Evolutionary conservation across 2,113 vertebrate species (phyloP).

Genomic region (Onychostruthus taczanowskii): DNA sequence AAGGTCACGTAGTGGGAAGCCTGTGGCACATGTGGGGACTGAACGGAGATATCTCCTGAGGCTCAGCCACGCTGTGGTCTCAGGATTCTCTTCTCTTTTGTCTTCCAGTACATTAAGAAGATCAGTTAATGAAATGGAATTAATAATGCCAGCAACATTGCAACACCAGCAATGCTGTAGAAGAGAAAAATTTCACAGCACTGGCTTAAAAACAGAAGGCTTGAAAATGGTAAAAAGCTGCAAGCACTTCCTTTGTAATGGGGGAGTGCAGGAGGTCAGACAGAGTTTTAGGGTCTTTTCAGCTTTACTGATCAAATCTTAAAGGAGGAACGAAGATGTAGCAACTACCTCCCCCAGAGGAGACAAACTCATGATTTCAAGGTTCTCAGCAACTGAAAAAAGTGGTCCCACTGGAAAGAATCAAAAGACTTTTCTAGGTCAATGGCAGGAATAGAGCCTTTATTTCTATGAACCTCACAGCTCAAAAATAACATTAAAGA

Average conservation of each 20-base stretch:
- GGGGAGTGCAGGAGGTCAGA: not conserved
- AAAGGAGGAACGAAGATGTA: not conserved
- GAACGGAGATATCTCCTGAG: slow-evolving; percentile 11
- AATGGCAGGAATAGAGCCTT: slow-evolving; percentile 26
- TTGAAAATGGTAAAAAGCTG: not conserved
- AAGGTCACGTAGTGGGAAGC: not conserved
- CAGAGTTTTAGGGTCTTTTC: not conserved
- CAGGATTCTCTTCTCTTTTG: slow-evolving; percentile 20
- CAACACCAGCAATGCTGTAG: slow-evolving; percentile 29
- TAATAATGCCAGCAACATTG: slow-evolving; percentile 56
- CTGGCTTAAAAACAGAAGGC: not conserved
- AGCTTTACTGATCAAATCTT: not conserved
- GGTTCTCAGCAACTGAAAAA: not conserved
- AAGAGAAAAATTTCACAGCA: not conserved
- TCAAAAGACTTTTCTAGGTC: slow-evolving; percentile 56
- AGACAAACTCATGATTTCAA: not conserved
- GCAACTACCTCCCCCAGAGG: not conserved
- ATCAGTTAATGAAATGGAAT: slow-evolving; percentile 52
- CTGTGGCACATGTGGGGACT: not conserved
- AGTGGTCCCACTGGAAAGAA: slow-evolving; percentile 36
- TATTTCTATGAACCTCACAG: not conserved
- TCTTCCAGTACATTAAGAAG: slow-evolving; percentile 43
- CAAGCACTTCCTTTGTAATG: not conserved
- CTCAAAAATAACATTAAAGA: slow-evolving; percentile 54
- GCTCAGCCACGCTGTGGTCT: not conserved